These are phyloP conservation scores for Raja brachyura DNA, from an alignment of 2,113 vertebrate species.

Conservation along the genomic window DNA sequence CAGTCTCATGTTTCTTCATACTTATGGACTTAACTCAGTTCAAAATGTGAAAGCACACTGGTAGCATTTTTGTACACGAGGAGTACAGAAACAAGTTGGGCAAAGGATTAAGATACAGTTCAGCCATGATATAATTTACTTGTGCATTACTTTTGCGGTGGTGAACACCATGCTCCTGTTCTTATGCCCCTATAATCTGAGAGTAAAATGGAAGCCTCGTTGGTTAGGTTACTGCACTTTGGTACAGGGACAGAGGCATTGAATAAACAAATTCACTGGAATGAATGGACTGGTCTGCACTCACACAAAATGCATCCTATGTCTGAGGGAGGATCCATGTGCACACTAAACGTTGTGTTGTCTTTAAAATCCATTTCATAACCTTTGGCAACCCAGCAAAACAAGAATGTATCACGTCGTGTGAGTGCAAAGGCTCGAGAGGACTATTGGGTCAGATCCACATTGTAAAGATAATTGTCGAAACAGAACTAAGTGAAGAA, in stretches of 20 bases:
- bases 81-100: not conserved
- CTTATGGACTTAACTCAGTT: no score
- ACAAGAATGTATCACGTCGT: not conserved
- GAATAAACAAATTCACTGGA: not conserved
- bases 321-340: not conserved
- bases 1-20: no score
- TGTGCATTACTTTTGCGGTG: not conserved
- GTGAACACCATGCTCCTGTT: not conserved
- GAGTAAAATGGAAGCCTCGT: not conserved
- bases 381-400: not conserved
- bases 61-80: not conserved
- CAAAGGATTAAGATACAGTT: not conserved
- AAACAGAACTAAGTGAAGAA: not conserved
- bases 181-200: not conserved
- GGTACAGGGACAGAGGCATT: not conserved
- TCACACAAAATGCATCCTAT: not conserved
- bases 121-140: no score
- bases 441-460: not conserved
- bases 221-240: not conserved
- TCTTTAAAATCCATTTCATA: not conserved
- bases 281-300: not conserved
- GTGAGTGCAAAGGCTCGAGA: not conserved
- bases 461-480: not conserved
- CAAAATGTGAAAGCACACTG: no score
- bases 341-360: not conserved